Conservation (phyloP, 2,888 invertebrate species). For the Apamea epomidion region DNA sequence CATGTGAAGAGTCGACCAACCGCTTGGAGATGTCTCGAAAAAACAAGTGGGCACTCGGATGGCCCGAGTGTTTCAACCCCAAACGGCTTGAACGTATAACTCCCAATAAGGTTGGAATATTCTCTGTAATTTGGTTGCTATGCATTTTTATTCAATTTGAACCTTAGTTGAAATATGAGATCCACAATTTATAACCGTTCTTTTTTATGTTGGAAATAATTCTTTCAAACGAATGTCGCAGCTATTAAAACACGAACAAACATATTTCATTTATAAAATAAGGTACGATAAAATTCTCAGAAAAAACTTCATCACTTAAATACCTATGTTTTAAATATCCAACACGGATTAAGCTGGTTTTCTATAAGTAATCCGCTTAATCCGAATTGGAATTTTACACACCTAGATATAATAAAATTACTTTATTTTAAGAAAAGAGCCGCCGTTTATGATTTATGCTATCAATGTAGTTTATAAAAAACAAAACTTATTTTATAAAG, state of each 20-base stretch:
- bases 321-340: neutral
- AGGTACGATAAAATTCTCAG: neutral
- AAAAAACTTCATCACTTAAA: neutral
- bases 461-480: neutral
- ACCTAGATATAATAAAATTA: neutral
- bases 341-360: neutral
- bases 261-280: neutral
- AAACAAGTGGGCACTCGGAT: neutral
- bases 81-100: neutral
- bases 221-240: neutral
- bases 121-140: neutral
- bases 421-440: neutral
- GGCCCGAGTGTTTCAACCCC: neutral
- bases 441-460: neutral
- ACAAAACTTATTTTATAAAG: neutral
- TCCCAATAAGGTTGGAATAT: neutral
- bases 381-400: constrained; percentile 5
- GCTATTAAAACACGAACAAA: neutral
- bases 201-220: neutral
- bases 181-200: neutral
- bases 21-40: neutral
- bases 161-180: neutral
- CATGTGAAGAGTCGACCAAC: neutral
- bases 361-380: neutral
- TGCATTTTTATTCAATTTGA: neutral